Percentiles rank a stretch among this genome's conserved stretches.
phyloP scores from a whole-genome alignment of 1,140 invertebrate species.

The Mizuhopecten yessoensis region DNA sequence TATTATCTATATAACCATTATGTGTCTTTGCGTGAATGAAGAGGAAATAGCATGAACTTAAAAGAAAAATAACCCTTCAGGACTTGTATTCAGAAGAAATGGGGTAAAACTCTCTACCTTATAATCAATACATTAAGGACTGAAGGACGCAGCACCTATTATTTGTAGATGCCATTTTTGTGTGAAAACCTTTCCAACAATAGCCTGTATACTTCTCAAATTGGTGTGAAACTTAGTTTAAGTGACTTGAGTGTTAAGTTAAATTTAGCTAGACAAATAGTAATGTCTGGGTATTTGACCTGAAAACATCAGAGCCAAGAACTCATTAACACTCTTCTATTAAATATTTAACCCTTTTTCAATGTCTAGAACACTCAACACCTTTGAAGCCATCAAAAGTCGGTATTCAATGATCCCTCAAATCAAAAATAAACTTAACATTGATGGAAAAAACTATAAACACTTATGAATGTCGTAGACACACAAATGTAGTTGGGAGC shows the following conservation, averaged over 20 bases:
- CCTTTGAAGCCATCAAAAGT: neutral
- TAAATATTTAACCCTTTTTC: neutral
- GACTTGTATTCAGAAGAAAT: too few relatives aligned
- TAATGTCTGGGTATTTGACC: neutral
- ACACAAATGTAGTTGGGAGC: neutral
- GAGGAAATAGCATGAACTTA: too few relatives aligned
- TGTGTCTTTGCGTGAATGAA: too few relatives aligned
- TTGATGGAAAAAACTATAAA: neutral
- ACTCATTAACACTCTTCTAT: neutral
- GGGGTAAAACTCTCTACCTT: too few relatives aligned
- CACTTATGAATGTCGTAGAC: neutral
- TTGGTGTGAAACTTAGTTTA: neutral
- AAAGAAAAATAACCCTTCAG: too few relatives aligned
- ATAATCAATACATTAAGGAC: too few relatives aligned
- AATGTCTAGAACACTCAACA: neutral
- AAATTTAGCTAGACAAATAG: neutral
- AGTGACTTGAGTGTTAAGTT: neutral
- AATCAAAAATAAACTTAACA: neutral
- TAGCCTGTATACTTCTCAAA: neutral
- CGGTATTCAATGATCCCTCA: neutral
- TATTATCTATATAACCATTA: too few relatives aligned
- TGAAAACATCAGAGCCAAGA: too few relatives aligned
- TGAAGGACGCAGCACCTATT: too few relatives aligned
- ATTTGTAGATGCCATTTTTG: neutral
- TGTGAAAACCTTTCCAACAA: neutral